phyloP scores from a whole-genome alignment of 2,113 vertebrate genomes.

The Hirundichthys speculiger region DNA sequence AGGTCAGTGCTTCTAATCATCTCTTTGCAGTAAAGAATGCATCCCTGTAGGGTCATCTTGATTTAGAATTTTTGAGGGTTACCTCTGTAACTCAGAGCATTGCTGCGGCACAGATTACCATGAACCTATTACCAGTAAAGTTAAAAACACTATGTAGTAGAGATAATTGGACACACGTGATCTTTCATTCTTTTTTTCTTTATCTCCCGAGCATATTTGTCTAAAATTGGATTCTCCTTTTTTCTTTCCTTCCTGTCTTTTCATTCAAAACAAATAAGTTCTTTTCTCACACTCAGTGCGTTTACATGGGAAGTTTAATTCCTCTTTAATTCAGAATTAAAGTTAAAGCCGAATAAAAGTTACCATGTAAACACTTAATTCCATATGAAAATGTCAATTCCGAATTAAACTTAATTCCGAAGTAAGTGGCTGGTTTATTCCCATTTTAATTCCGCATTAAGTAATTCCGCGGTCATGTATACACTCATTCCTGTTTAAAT shows the following conservation, averaged over 20 bases:
- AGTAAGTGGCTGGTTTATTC: too few relatives aligned
- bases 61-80: slow-evolving; percentile 12
- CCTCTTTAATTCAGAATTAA: too few relatives aligned
- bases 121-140: too few relatives aligned
- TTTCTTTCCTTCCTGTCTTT: not conserved
- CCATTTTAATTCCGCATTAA: too few relatives aligned
- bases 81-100: slow-evolving; percentile 4
- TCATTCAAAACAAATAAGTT: slow-evolving; percentile 18
- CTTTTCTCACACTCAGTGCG: slow-evolving; percentile 82
- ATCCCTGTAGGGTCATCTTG: slow-evolving; percentile 21
- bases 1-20: slow-evolving; percentile 40
- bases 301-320: too few relatives aligned
- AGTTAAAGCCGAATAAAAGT: too few relatives aligned
- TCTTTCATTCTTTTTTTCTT: not conserved
- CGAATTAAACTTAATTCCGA: too few relatives aligned
- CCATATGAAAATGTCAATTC: too few relatives aligned
- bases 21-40: slow-evolving; percentile 11
- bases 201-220: not conserved
- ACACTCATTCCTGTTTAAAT: too few relatives aligned
- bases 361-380: too few relatives aligned
- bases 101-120: not conserved
- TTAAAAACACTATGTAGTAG: not conserved
- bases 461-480: too few relatives aligned
- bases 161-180: not conserved
- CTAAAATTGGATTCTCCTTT: not conserved